phyloP scores from a whole-genome alignment of 1,140 invertebrate genomes.

The Radopholus similis region DNA sequence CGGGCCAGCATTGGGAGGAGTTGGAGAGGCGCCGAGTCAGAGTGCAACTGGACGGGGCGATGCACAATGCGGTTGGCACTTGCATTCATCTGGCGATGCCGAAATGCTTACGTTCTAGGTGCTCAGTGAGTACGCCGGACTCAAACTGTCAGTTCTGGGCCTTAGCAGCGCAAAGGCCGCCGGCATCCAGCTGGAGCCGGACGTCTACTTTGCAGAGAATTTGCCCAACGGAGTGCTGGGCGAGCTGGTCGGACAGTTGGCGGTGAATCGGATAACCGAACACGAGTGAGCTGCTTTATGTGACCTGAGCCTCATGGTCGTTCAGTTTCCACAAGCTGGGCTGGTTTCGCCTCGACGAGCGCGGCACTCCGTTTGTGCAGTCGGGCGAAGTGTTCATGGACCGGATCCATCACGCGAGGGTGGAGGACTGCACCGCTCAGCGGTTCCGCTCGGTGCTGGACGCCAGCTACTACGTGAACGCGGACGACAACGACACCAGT shows the following conservation, averaged over 20 bases:
- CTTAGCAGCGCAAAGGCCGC: conserved; percentile 9
- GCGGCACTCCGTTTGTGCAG: conserved; percentile 29
- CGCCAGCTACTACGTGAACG: conserved; percentile 42
- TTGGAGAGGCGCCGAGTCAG: conserved; percentile 17
- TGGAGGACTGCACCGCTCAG: conserved; percentile 44
- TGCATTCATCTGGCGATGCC: not conserved
- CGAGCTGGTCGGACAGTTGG: conserved; percentile 24
- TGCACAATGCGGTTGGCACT: conserved; percentile 16
- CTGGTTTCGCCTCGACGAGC: conserved; percentile 39
- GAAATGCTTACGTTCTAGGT: not conserved
- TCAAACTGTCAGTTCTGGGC: conserved; percentile 26
- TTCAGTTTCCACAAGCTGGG: conserved; percentile 46
- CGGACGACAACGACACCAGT: conserved; percentile 26
- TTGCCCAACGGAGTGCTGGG: conserved; percentile 19
- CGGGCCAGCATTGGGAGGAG: conserved; percentile 6
- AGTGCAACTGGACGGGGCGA: conserved; percentile 24
- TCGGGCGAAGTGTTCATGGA: conserved; percentile 40
- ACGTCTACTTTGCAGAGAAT: conserved; percentile 45
- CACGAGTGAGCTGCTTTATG: conserved; percentile 29
- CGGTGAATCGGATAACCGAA: conserved; percentile 43
- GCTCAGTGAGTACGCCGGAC: conserved; percentile 7
- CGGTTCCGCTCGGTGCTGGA: conserved; percentile 32
- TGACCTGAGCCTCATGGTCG: not conserved
- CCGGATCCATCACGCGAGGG: conserved; percentile 39
- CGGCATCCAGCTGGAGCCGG: conserved; percentile 29